These are phyloP conservation scores for Aleiodes sp. DNA, from an alignment of 1,140 invertebrate genomes.

Conservation along the genomic window DNA sequence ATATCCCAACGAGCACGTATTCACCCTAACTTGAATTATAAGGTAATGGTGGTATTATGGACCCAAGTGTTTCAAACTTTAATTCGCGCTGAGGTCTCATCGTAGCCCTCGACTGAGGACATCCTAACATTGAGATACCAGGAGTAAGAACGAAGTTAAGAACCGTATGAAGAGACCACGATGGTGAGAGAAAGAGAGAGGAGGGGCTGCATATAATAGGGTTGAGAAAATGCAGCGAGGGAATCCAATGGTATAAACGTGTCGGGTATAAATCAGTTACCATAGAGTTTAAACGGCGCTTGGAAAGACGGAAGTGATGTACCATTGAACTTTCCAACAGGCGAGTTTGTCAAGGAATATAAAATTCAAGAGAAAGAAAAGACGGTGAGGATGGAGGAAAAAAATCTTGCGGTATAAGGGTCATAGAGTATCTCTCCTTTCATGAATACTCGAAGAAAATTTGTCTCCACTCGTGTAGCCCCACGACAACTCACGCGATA, in stretches of 20 bases:
- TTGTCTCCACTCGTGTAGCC: background rate
- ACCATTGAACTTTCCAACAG: constrained; percentile 17
- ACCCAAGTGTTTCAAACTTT: constrained; percentile 41
- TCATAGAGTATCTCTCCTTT: constrained; percentile 1
- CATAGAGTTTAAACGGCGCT: constrained; percentile 28
- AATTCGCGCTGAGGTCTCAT: constrained; percentile 38
- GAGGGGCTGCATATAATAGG: background rate
- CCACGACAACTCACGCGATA: no score
- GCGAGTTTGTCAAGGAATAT: constrained; percentile 4
- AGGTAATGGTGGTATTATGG: constrained; percentile 39
- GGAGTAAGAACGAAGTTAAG: background rate
- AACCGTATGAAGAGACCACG: background rate
- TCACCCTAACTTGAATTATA: constrained; percentile 36
- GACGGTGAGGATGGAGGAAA: no score
- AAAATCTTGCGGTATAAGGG: background rate
- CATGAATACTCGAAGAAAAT: background rate
- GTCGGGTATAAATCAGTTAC: constrained; percentile 40
- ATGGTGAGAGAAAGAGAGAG: background rate
- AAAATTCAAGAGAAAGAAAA: constrained; percentile 6
- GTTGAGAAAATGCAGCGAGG: background rate
- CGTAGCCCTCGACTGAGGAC: background rate
- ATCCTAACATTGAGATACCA: constrained; percentile 23
- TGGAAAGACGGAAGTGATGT: constrained; percentile 35
- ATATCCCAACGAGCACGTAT: constrained; percentile 31
- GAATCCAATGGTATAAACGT: constrained; percentile 34